A percentile compares a stretch with the other conserved stretches of the same genome.
Evolutionary conservation across 1,140 invertebrate species (phyloP).

Genomic region (Adoxophyes honmai): DNA sequence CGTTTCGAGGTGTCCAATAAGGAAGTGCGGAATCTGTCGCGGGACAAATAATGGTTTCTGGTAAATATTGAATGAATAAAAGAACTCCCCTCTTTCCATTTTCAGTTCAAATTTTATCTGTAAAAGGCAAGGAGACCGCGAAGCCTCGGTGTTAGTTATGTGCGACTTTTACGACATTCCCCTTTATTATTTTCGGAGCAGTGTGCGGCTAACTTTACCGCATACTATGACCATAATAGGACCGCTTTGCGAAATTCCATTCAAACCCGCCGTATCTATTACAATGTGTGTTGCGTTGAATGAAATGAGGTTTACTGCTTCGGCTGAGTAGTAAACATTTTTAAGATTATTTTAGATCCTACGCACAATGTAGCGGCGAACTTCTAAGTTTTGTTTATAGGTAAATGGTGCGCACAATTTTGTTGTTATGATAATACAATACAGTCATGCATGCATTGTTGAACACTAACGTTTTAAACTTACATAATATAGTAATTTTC

Average conservation of each 20-base stretch:
- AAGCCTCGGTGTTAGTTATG: neutral
- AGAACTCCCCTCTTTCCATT: neutral
- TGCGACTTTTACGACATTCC: neutral
- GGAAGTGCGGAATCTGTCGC: neutral
- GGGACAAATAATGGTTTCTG: conserved; percentile 1
- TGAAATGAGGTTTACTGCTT: too few species aligned
- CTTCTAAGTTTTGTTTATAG: too few species aligned
- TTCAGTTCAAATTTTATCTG: conserved; percentile 5
- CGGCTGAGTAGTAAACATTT: too few species aligned
- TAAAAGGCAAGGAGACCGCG: neutral
- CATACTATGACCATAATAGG: neutral
- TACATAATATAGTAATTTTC: too few species aligned
- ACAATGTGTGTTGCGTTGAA: too few species aligned
- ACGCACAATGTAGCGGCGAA: neutral
- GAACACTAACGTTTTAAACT: too few species aligned
- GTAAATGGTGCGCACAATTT: conserved; percentile 11
- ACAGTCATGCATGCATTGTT: too few species aligned
- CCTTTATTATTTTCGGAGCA: neutral
- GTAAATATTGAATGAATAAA: conserved; percentile 12
- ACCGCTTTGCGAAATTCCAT: neutral
- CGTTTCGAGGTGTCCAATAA: neutral
- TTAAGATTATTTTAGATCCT: too few species aligned
- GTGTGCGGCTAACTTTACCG: neutral
- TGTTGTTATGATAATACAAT: too few species aligned
- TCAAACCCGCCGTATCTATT: neutral